Base-by-base conservation (phyloP, 2,888 invertebrate genomes). In the Limenitis arthemis region DNA sequence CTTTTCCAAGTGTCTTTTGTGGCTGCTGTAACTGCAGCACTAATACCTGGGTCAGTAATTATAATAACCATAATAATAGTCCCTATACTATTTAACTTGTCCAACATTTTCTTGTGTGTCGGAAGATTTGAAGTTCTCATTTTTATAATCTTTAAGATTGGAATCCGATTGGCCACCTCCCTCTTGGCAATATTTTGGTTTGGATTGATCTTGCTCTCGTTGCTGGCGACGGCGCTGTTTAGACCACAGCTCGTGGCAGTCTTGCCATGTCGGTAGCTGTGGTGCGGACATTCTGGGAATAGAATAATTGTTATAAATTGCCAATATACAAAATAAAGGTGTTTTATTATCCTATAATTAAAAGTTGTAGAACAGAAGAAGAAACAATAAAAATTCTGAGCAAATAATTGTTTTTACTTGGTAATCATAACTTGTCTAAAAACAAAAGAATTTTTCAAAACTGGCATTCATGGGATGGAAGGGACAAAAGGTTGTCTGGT, bases 201-300 rank as follows among this genome's bases (percentile, higher is more conserved):
- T 66, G 6, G 61, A 59, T 39, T 66, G 61, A 67, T 91, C 91
- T 70, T 93, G 93, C 68, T 95, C 95, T 41, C 94, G 88, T 71
- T 94, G 89, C 74, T 94, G 94, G 32, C 92, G 88, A 64, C 96
- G 91, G n/a, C 97, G 91, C 75, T 95, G 95, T 82, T 99, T 99
- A 68, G 97, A 96, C 98, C 99, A 99, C 72, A 99, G 89, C 81
- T 99, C 99, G 86, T 99, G 99, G 76, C 99, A 99, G 83, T 99
- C 99, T 81, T 99, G 98, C 93, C 96, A 96, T 32, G 93, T 95
- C 0, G 98, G 98, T 61, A 99, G 83, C 75, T 92, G 91, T 0
- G 95, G 94, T 1, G 92, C 91, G 46, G 92, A 88, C 92, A 95
- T 94, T 79, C 95, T 95, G 75, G 37, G 75, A 69, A 28, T 47